A percentile compares a stretch with the other conserved stretches of the same genome.
Conservation (phyloP, 1,140 invertebrate genomes). For the Drosophila pandora region DNA sequence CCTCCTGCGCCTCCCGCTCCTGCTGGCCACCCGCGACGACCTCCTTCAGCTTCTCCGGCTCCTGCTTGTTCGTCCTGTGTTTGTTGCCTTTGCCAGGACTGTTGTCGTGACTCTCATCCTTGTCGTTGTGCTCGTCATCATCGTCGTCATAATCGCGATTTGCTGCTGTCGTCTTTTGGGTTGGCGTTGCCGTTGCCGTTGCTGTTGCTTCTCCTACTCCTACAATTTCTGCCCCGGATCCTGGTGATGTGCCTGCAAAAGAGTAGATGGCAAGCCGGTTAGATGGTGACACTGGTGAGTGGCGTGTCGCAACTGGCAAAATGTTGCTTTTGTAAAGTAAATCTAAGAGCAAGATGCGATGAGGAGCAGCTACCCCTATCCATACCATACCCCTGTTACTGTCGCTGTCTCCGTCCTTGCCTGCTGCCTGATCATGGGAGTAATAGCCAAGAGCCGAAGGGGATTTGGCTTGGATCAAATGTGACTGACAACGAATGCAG, state of each 20-base stretch:
- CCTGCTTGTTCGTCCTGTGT: constrained; percentile 22
- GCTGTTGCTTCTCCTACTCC: constrained; percentile 9
- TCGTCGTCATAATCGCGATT: constrained; percentile 78
- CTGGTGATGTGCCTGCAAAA: constrained; percentile 57
- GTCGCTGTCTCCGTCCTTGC: neutral
- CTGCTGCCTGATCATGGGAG: constrained; percentile 35
- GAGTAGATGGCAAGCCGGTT: constrained; percentile 59
- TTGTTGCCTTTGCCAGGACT: constrained; percentile 27
- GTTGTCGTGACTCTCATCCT: constrained; percentile 49
- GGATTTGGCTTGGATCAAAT: constrained; percentile 41
- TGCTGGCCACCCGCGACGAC: neutral
- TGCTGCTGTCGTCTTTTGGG: constrained; percentile 70
- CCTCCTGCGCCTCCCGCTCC: constrained; percentile 5
- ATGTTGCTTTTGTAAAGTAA: constrained; percentile 78
- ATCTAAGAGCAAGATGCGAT: constrained; percentile 39
- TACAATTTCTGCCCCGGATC: constrained; percentile 14
- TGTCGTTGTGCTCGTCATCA: constrained; percentile 72
- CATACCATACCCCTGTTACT: neutral
- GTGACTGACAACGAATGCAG: constrained; percentile 19
- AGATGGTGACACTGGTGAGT: constrained; percentile 64
- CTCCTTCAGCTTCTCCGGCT: constrained; percentile 25
- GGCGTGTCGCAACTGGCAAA: constrained; percentile 74
- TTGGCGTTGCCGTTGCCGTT: constrained; percentile 25
- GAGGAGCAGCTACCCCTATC: constrained; percentile 5
- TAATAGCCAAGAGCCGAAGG: constrained; percentile 35